Base-by-base conservation (phyloP, 2,797 vertebrate genomes). In the Coregonus ussuriensis region DNA sequence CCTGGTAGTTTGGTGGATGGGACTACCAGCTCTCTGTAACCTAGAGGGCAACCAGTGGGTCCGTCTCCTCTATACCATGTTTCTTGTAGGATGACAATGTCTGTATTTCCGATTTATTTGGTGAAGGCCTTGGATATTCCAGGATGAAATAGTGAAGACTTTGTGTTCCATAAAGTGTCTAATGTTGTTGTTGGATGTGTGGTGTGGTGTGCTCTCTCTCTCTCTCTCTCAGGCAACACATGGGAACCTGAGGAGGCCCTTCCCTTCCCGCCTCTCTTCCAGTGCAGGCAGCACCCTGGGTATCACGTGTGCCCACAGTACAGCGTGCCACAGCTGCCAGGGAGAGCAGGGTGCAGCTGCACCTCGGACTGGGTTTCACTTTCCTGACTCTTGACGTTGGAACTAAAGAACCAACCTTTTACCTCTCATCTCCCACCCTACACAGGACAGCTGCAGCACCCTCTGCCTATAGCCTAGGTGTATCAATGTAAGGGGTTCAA, bases 281-380 rank as follows among this genome's bases (percentile, higher is more conserved):
- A 7, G 4, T 11, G 21, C 59, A 25, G n/a, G 25, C 62, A 65
- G 29, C 21, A 11, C 37, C 16, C 6, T 14, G 14, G 72, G 70
- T 80, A 77, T 87, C 82, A 86, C 74, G 18, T 86, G 87, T 74
- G 54, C 74, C 3, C 80, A 68, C 41, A 47, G 41, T 47, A 47
- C 67, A 66, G 81, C 67, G 81, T 82, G 80, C 79, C 59, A 65
- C 74, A 77, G 81, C 71, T 53, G 62, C 82, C 74, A 74, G 83
- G 83, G 87, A 89, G 81, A 77, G 81, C 80, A 71, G 79, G 74
- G 83, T 84, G 77, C 87, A 90, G 88, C 86, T 89, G 88, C 84
- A 73, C 68, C 59, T 16, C 0, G 74, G 81, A 56, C 71, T 82
- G 78, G 83, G 80, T 88, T 84, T 89, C 87, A 83, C 52, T 54